Conservation (phyloP, 2,113 vertebrate species). For the Zapornia atra region DNA sequence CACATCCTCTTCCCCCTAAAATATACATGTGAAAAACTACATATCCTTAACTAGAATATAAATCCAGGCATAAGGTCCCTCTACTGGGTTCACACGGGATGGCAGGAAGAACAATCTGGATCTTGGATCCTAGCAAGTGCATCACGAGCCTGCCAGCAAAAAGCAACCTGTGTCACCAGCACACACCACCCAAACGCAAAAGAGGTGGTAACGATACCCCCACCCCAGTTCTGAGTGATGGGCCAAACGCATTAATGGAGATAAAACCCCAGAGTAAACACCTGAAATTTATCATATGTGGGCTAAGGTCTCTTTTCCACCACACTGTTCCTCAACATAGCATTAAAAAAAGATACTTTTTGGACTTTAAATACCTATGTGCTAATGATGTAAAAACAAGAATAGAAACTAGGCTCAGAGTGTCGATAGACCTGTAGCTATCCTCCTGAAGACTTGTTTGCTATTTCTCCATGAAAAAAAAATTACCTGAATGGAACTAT, state of each 20-base stretch:
- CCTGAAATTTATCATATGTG: neutral
- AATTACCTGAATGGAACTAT: neutral
- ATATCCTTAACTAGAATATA: neutral
- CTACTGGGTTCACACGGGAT: constrained; percentile 29
- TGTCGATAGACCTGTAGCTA: neutral
- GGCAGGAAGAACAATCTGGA: neutral
- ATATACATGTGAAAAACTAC: neutral
- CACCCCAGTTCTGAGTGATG: neutral
- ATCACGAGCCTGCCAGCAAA: neutral
- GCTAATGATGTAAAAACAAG: neutral
- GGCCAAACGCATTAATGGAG: neutral
- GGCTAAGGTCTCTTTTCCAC: neutral
- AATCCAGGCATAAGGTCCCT: constrained; percentile 27
- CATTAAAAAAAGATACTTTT: neutral
- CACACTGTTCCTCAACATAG: neutral
- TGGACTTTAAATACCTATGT: neutral
- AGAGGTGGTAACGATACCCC: neutral
- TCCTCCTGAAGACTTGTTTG: neutral
- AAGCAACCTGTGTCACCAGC: neutral
- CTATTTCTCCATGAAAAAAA: neutral
- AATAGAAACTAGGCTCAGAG: neutral
- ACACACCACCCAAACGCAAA: fast-evolving
- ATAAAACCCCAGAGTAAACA: neutral
- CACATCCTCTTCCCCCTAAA: neutral
- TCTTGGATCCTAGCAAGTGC: neutral